These are phyloP conservation scores for Xerus rutilus DNA, from an alignment of 2,797 vertebrate genomes.

Conservation along the genomic window DNA sequence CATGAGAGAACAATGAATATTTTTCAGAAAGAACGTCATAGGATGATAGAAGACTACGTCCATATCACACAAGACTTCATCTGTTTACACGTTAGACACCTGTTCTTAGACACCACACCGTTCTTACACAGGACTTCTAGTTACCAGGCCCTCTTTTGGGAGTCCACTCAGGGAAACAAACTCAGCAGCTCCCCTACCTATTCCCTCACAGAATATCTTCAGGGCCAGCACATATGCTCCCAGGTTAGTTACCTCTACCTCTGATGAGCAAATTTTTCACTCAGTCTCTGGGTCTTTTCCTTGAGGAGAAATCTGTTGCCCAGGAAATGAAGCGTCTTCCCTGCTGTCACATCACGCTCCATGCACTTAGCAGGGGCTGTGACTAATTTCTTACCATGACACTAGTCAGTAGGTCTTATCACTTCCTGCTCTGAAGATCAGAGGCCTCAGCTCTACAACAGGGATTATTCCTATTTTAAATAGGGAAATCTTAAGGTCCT, in stretches of 20 bases:
- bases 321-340: background rate
- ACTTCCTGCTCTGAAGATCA: background rate
- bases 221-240: background rate
- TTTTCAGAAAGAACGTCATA: background rate
- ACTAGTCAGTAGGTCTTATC: background rate
- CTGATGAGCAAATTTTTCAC: background rate
- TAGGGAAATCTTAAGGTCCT: background rate
- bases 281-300: background rate
- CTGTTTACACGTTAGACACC: background rate
- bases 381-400: background rate
- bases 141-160: background rate
- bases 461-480: background rate
- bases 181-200: background rate
- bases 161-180: background rate
- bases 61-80: background rate
- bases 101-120: background rate
- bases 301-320: background rate
- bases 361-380: background rate
- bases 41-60: background rate
- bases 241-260: background rate
- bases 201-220: background rate
- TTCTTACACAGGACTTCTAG: background rate
- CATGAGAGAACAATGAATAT: no score
- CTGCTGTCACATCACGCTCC: background rate
- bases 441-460: background rate